Evolutionary conservation across 1,140 invertebrate genomes (phyloP).

Genomic region (Rhizoglyphus robini): DNA sequence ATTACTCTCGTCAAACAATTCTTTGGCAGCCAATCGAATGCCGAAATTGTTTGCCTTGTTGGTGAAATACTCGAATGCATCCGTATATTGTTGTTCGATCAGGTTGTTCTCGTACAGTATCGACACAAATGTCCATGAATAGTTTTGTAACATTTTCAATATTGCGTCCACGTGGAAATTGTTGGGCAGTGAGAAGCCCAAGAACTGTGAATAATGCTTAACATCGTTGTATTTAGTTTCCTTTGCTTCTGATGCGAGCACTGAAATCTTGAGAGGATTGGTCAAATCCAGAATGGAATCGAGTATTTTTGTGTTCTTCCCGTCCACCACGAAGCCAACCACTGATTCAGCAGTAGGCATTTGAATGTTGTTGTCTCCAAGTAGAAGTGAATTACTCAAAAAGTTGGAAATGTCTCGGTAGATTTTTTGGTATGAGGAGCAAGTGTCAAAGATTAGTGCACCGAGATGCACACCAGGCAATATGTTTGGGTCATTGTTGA

Average conservation of each 20-base stretch:
- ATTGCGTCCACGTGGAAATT: conserved; percentile 26
- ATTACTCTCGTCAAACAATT: conserved; percentile 18
- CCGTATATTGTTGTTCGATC: conserved; percentile 22
- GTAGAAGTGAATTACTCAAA: conserved; percentile 23
- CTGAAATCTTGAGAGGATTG: conserved; percentile 27
- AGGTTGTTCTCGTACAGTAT: conserved; percentile 28
- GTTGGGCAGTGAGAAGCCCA: conserved; percentile 29
- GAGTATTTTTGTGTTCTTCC: conserved; percentile 21
- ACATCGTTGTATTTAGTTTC: conserved; percentile 26
- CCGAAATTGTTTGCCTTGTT: conserved; percentile 22
- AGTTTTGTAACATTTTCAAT: conserved; percentile 26
- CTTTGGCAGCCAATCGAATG: conserved; percentile 21
- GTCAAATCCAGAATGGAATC: conserved; percentile 24
- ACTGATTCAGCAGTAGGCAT: conserved; percentile 26
- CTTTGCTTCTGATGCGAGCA: conserved; percentile 27
- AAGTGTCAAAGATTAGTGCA: conserved; percentile 31
- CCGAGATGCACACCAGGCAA: conserved; percentile 29
- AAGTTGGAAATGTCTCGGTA: conserved; percentile 29
- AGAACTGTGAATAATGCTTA: conserved; percentile 27
- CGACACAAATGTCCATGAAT: conserved; percentile 29
- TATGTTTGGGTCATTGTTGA: conserved; percentile 33
- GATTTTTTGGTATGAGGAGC: conserved; percentile 30
- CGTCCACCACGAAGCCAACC: conserved; percentile 27
- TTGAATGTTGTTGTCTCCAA: conserved; percentile 22
- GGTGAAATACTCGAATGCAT: conserved; percentile 27